A percentile compares a stretch with the other conserved stretches of the same genome.
These are phyloP conservation scores for Aplochiton taeniatus DNA, from an alignment of 2,797 vertebrate species.

Conservation along the genomic window DNA sequence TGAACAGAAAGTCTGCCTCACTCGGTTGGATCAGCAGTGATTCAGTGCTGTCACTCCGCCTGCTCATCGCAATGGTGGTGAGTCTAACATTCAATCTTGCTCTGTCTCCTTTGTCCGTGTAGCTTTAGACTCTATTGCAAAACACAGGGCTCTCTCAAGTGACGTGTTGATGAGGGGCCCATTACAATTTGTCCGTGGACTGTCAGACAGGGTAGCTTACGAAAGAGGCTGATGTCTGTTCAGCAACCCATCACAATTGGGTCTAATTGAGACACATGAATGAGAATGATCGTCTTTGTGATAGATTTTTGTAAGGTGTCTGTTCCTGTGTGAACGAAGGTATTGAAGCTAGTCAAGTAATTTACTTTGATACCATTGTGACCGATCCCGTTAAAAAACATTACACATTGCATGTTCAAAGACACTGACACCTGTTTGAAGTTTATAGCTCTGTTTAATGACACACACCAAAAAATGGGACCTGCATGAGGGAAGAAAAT, in stretches of 20 bases:
- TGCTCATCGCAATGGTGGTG: background rate
- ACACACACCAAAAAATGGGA: conserved; percentile 19
- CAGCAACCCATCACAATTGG: background rate
- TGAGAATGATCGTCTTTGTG: conserved; percentile 1
- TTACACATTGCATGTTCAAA: conserved; percentile 2
- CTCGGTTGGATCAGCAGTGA: too few relatives aligned
- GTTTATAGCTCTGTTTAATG: conserved; percentile 28
- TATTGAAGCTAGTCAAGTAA: conserved; percentile 1
- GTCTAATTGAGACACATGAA: background rate
- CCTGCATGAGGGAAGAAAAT: background rate
- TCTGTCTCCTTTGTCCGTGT: background rate
- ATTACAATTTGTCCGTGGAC: conserved; percentile 10
- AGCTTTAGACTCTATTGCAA: conserved; percentile 6
- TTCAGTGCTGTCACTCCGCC: too few relatives aligned
- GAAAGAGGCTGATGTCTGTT: background rate
- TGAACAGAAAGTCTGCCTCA: too few relatives aligned
- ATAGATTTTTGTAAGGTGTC: conserved; percentile 15
- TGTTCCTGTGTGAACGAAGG: conserved; percentile 19
- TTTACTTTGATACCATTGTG: conserved; percentile 10
- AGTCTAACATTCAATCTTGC: background rate
- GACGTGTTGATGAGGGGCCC: background rate
- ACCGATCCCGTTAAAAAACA: background rate
- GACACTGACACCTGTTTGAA: conserved; percentile 13
- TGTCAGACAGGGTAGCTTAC: background rate
- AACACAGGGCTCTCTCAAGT: background rate